Evolutionary conservation across 2,888 invertebrate species (phyloP), one percentile per base, ranked within the genome.

Genomic region (Cryptops parisi): DNA sequence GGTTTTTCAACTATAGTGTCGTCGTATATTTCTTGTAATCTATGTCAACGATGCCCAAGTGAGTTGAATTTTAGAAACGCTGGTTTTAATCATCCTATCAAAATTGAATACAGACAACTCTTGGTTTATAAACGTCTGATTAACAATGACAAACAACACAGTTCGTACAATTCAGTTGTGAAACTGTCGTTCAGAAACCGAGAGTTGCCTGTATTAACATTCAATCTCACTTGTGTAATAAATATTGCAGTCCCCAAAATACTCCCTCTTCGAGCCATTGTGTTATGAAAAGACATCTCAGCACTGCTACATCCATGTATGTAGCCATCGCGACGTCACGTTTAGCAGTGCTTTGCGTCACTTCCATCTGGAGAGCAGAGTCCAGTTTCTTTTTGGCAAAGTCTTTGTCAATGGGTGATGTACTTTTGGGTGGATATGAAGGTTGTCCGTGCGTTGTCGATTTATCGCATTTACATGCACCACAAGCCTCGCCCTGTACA

Each of bases 201-300:
- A n/a, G n/a, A n/a, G n/a, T n/a, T n/a, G n/a, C n/a, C n/a, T n/a
- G n/a, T n/a, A n/a, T n/a, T n/a, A n/a, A n/a, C n/a, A n/a, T 61
- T 19, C 72, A 54, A 55, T 44, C 27, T 47, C 55, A 87, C 89
- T 90, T 79, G 65, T 89, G 87, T 63, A 86, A 86, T 58, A 90
- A 73, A 70, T 84, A 96, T 67, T 89, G 86, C 26, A 97, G 71
- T 15, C 91, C 93, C 98, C 98, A 98, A 68, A 86, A 89, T 12
- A 97, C 84, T 0, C 98, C 98, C 67, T 97, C 96, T 67, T 97
- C 96, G 65, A 89, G 84, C 98, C 98, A 99, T 65, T 94, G 91
- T 0, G 89, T 80, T 56, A 94, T 85, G 66, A 98, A 94, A 15
- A 99, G 76, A 67, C 97, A 96, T 50, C 97, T 77, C 52, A 99